phyloP scores from a whole-genome alignment of 2,888 invertebrate genomes.

The Parnassius glacialis region DNA sequence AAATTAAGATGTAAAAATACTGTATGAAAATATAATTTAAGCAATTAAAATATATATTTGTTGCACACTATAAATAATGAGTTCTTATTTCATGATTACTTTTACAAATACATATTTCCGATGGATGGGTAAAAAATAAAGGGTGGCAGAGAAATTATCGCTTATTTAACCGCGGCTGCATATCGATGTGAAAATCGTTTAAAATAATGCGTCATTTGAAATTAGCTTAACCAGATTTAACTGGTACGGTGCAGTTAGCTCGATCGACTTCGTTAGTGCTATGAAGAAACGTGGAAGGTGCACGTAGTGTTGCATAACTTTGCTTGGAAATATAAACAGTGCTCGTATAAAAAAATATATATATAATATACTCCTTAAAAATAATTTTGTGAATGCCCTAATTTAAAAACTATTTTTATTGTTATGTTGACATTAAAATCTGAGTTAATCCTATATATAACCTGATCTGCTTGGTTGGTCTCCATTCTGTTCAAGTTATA shows the following conservation, averaged over 20 bases:
- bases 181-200: conserved; percentile 33
- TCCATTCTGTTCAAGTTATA: conserved; percentile 5
- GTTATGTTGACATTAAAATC: conserved; percentile 1
- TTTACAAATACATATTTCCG: background rate
- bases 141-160: background rate
- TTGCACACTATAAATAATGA: too few species aligned
- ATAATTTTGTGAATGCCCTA: background rate
- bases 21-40: too few species aligned
- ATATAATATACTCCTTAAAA: background rate
- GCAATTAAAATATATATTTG: too few species aligned
- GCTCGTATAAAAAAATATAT: conserved; percentile 12
- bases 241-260: conserved; percentile 48
- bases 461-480: conserved; percentile 1
- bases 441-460: background rate
- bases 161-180: conserved; percentile 7
- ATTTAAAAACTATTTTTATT: conserved; percentile 4
- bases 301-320: conserved; percentile 54
- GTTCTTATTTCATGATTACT: too few species aligned
- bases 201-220: conserved; percentile 47
- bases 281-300: conserved; percentile 57
- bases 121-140: conserved; percentile 10
- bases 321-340: conserved; percentile 40
- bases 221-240: conserved; percentile 51
- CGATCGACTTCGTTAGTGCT: conserved; percentile 40
- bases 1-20: too few species aligned